These are phyloP conservation scores for Cercopithecus hamlyni DNA, from an alignment of 2,797 vertebrate species.

Conservation along the genomic window DNA sequence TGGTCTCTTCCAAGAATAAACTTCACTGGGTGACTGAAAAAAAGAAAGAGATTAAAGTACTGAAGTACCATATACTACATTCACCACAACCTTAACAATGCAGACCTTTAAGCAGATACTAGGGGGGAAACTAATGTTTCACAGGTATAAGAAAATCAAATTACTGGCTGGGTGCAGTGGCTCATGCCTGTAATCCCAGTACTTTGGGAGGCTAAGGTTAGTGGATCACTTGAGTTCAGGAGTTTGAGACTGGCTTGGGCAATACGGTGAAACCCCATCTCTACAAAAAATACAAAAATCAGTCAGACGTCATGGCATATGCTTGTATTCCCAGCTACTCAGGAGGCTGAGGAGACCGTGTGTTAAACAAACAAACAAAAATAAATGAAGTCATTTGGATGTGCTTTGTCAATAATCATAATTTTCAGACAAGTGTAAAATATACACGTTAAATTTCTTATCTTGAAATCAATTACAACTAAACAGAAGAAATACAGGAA, in stretches of 20 bases:
- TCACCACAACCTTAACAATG: neutral
- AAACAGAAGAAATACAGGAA: neutral
- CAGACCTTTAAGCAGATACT: neutral
- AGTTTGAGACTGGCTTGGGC: neutral
- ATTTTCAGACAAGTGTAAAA: conserved; percentile 32
- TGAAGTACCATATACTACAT: neutral
- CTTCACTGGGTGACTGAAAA: conserved; percentile 94
- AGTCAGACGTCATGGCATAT: neutral
- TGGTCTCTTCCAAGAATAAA: conserved; percentile 93
- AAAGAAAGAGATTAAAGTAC: neutral
- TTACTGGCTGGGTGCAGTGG: neutral
- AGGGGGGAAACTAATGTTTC: neutral
- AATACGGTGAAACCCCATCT: neutral
- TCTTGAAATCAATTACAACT: conserved; percentile 40
- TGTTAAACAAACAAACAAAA: neutral
- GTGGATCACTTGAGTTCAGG: neutral
- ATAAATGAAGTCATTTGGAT: neutral
- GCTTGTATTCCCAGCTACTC: neutral
- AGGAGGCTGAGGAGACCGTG: neutral
- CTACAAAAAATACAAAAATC: neutral
- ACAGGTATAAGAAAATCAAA: conserved; percentile 2
- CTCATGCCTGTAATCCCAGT: neutral
- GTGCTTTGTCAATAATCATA: neutral
- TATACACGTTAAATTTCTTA: neutral
- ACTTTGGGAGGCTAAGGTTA: neutral